Conservation (phyloP, 1,140 invertebrate genomes). For the Pseudomyrmex pallidus region DNA sequence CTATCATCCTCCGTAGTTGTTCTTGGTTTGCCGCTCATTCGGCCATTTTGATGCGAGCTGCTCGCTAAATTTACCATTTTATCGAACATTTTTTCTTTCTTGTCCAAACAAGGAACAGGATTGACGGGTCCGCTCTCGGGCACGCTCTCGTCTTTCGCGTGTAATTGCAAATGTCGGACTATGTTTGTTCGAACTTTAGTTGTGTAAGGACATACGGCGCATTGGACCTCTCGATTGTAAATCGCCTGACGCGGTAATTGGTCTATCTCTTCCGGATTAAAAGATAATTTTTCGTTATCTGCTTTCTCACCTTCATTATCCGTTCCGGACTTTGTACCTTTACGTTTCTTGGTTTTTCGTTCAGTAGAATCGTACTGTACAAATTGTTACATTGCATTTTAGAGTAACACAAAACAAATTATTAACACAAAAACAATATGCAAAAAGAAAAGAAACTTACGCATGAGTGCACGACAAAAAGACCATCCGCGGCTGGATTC, state of each 20-base stretch:
- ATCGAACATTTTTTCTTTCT: slow-evolving; percentile 92
- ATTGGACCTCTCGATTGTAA: slow-evolving; percentile 87
- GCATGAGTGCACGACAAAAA: slow-evolving; percentile 85
- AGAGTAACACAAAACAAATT: too few relatives aligned
- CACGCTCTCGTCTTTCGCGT: slow-evolving; percentile 87
- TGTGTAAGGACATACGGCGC: slow-evolving; percentile 88
- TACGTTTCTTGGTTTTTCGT: slow-evolving; percentile 73
- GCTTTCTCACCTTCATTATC: slow-evolving; percentile 73
- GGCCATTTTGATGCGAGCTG: slow-evolving; percentile 87
- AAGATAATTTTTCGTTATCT: slow-evolving; percentile 83
- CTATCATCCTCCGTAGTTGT: slow-evolving; percentile 68
- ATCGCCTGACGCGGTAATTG: slow-evolving; percentile 88
- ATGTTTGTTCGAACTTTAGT: slow-evolving; percentile 92
- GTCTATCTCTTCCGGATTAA: slow-evolving; percentile 87
- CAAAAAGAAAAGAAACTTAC: slow-evolving; percentile 67
- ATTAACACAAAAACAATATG: background rate
- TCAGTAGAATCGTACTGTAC: slow-evolving; percentile 58
- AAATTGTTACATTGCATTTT: too few relatives aligned
- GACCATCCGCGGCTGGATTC: slow-evolving; percentile 85
- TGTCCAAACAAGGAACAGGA: slow-evolving; percentile 91
- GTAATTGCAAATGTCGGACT: slow-evolving; percentile 89
- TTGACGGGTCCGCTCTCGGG: slow-evolving; percentile 89
- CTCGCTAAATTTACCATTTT: slow-evolving; percentile 93
- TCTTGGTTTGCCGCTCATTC: slow-evolving; percentile 80
- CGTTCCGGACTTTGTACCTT: slow-evolving; percentile 38